Conservation (phyloP, 2,797 vertebrate species). For the Cuculus canorus region DNA sequence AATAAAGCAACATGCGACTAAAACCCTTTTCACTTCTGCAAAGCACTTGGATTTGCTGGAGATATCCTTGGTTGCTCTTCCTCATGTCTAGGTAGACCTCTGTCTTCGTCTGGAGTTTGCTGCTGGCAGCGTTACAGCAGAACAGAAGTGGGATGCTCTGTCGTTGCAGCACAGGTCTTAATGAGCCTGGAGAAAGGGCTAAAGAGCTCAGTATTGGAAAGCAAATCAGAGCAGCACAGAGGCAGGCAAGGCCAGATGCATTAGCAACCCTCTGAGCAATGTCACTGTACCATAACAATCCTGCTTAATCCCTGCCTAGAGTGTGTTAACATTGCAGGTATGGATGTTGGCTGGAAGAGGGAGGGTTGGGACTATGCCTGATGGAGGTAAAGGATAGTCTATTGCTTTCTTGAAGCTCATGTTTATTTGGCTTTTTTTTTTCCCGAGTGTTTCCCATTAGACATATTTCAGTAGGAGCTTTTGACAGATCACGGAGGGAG, state of each 20-base stretch:
- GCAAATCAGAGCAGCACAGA: not conserved
- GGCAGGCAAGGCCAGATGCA: not conserved
- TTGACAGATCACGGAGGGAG: not conserved
- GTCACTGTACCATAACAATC: not conserved
- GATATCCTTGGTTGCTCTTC: not conserved
- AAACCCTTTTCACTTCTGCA: not conserved
- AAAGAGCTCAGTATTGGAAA: not conserved
- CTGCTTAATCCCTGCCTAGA: not conserved
- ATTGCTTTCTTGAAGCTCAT: not conserved
- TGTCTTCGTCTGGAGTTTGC: not conserved
- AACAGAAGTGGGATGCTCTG: not conserved
- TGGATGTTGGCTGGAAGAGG: not conserved
- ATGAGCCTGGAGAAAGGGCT: not conserved
- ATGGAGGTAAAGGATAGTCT: not conserved
- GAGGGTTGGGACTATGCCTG: not conserved
- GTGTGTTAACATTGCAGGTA: fast-evolving
- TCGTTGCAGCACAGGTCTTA: not conserved
- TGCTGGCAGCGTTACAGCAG: not conserved
- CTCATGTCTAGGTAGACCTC: not conserved
- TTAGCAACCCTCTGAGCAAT: not conserved
- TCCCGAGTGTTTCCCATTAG: not conserved
- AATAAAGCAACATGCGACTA: not conserved
- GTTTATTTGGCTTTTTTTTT: not conserved
- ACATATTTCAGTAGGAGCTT: not conserved
- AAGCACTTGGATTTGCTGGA: not conserved